These are phyloP conservation scores for Anodontia alba DNA, from an alignment of 2,888 invertebrate species.

Conservation along the genomic window DNA sequence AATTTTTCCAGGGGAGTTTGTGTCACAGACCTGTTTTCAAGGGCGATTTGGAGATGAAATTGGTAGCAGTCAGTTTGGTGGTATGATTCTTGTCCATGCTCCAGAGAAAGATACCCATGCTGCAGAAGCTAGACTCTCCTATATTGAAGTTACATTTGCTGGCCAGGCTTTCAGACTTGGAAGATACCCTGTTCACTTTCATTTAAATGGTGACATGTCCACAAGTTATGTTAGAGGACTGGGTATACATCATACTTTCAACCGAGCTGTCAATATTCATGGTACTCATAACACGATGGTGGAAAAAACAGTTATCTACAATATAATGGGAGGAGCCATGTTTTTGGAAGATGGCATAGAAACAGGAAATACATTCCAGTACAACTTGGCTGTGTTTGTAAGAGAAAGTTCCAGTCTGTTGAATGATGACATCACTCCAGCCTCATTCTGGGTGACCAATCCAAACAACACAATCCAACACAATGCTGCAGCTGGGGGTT, in stretches of 20 bases:
- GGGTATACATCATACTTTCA: constrained; percentile 79
- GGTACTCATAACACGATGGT: constrained; percentile 75
- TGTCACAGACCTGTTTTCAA: constrained; percentile 82
- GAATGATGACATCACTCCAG: constrained; percentile 84
- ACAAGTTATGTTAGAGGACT: constrained; percentile 78
- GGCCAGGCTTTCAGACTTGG: constrained; percentile 83
- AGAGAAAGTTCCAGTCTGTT: constrained; percentile 77
- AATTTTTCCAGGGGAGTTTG: constrained; percentile 78
- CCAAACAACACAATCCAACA: constrained; percentile 80
- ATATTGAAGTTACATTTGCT: constrained; percentile 77
- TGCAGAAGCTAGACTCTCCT: constrained; percentile 67
- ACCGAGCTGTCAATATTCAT: constrained; percentile 83
- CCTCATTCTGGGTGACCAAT: constrained; percentile 83
- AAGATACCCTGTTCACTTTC: constrained; percentile 83
- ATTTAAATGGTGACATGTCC: constrained; percentile 79
- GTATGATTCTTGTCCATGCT: constrained; percentile 76
- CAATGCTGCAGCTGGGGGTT: constrained; percentile 82
- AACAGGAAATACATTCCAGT: constrained; percentile 76
- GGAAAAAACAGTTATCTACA: constrained; percentile 78
- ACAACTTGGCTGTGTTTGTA: constrained; percentile 81
- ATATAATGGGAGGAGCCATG: constrained; percentile 83
- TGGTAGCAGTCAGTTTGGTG: constrained; percentile 82
- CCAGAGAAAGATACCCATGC: constrained; percentile 55
- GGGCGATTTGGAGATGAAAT: constrained; percentile 83
- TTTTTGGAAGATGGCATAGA: constrained; percentile 84